Evolutionary conservation across 2,888 invertebrate genomes (phyloP).

Genomic region (Drosophila nigricruria): DNA sequence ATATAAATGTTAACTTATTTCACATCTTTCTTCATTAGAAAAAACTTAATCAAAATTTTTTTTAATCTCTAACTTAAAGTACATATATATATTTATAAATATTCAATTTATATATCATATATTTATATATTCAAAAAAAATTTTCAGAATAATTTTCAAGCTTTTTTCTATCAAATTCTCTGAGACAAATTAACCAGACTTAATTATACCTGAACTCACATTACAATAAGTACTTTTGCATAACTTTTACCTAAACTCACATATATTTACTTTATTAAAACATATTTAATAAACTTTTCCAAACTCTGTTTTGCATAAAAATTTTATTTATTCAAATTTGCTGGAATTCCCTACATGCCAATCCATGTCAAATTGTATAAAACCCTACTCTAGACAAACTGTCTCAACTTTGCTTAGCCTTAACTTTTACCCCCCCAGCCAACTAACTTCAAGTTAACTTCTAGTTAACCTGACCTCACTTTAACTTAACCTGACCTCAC

Average conservation of each 20-base stretch:
- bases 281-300: neutral
- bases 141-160: neutral
- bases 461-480: neutral
- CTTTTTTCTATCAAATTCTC: neutral
- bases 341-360: neutral
- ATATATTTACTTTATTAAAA: neutral
- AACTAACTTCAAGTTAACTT: neutral
- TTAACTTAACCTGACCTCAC: slow-evolving; percentile 3
- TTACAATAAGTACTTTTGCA: too few species aligned
- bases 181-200: neutral
- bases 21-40: too few species aligned
- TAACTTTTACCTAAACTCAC: neutral
- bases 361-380: neutral
- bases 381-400: neutral
- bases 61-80: too few species aligned
- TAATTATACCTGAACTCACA: neutral
- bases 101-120: too few species aligned
- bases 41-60: too few species aligned
- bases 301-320: neutral
- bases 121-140: too few species aligned
- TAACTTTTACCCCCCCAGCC: neutral
- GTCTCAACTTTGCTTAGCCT: neutral
- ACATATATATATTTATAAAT: too few species aligned
- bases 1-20: too few species aligned
- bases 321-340: neutral